Evolutionary conservation across 2,888 invertebrate genomes (phyloP), one percentile per base, ranked within the genome.

Genomic region (Tupiocoris notatus): DNA sequence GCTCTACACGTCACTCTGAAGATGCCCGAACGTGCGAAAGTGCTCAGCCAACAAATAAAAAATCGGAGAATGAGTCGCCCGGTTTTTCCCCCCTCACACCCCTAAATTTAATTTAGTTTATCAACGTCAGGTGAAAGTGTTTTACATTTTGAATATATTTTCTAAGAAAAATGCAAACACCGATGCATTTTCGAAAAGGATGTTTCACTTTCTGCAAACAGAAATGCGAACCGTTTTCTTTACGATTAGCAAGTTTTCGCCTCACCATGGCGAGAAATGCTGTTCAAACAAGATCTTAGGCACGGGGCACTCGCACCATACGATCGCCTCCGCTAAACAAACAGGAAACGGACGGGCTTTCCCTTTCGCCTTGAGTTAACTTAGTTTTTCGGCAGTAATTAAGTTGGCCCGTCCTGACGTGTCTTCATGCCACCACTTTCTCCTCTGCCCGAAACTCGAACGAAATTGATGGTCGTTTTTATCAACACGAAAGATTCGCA

Each of bases 351-450:
- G 23, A 65, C 25, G 39, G 7, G 18, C 39, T 65, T 65, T 39
- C 65, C 65, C 39, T 39, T 39, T 24, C 39, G 65, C 39, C 20
- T n/a, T 39, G 25, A 25, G 39, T 65, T 65, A 65, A 65, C 65
- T 65, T 39, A 18, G 65, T 39, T 65, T 65, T 65, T 65, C 65
- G 39, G 65, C 9, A 3, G 65, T 65, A 65, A 65, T 65, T 65
- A 65, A 65, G 65, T 65, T 39, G 65, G 65, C 65, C 65, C 65
- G 39, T 7, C 39, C 39, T 39, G 39, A 39, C 39, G 39, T 39
- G 39, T 39, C 39, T 39, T 12, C 39, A 7, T 12, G n/a, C n/a
- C n/a, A n/a, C n/a, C 3, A 39, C 39, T 39, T 39, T 39, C 39
- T 39, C 39, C 39, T 3, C 3, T 39, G 39, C 39, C 39, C 3